Evolutionary conservation across 1,140 invertebrate genomes (phyloP).

Genomic region (Drosophila biarmipes): DNA sequence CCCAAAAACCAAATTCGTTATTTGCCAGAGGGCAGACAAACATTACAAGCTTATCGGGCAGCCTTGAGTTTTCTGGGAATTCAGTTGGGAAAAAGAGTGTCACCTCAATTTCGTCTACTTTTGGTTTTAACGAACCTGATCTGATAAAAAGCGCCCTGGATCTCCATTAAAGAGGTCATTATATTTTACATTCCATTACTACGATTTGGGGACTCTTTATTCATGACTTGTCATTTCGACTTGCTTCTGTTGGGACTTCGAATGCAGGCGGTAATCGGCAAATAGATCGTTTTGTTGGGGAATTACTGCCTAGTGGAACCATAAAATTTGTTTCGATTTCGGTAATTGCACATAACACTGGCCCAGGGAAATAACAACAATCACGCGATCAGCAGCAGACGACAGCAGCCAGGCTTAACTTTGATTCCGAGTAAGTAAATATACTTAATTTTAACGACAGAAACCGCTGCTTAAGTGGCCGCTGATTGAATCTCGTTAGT

Average conservation of each 20-base stretch:
- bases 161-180: constrained; percentile 9
- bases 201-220: constrained; percentile 4
- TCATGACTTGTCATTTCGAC: not conserved
- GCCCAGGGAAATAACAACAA: not conserved
- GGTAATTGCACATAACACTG: constrained; percentile 27
- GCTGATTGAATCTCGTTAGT: constrained; percentile 74
- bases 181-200: not conserved
- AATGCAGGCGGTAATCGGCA: constrained; percentile 4
- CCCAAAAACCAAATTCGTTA: no score
- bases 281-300: constrained; percentile 24
- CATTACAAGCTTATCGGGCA: no score
- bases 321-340: constrained; percentile 39
- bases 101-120: not conserved
- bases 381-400: constrained; percentile 7
- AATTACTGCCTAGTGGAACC: constrained; percentile 21
- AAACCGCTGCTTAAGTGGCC: constrained; percentile 66
- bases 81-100: not conserved
- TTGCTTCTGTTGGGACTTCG: constrained; percentile 13
- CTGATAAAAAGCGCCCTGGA: not conserved
- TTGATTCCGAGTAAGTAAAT: constrained; percentile 70
- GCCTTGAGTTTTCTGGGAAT: not conserved
- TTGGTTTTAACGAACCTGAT: not conserved
- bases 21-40: no score
- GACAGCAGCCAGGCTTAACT: constrained; percentile 10
- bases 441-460: constrained; percentile 75